A percentile compares a stretch with the other conserved stretches of the same genome.
Evolutionary conservation across 2,113 vertebrate species (phyloP).

Genomic region (Hippolais icterina): DNA sequence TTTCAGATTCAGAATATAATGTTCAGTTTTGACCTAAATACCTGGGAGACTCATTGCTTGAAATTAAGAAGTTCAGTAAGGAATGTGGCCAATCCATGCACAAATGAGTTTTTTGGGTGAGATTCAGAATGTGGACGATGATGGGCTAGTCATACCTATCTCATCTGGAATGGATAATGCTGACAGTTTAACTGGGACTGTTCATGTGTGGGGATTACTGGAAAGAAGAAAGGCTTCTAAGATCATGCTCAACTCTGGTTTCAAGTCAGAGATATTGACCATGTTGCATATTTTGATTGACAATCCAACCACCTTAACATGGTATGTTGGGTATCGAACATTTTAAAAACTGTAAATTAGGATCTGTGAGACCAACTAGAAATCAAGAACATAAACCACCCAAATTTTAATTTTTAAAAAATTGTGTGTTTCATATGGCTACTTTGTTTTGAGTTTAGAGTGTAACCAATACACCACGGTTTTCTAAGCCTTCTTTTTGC

Average conservation of each 20-base stretch:
- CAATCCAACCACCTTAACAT: not conserved
- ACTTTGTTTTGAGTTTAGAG: not conserved
- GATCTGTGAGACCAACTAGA: not conserved
- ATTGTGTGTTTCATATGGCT: not conserved
- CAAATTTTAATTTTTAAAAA: not conserved
- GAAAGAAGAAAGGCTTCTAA: not conserved
- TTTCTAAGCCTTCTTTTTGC: not conserved
- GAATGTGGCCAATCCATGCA: not conserved
- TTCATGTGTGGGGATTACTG: not conserved
- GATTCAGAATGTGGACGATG: not conserved
- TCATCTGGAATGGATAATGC: not conserved
- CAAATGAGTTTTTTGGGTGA: not conserved
- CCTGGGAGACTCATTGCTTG: not conserved
- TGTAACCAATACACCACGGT: not conserved
- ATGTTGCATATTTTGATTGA: not conserved
- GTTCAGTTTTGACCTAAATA: not conserved
- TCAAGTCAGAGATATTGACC: not conserved
- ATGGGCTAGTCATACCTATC: not conserved
- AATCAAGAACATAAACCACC: not conserved
- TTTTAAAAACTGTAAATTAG: not conserved
- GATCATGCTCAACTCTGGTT: not conserved
- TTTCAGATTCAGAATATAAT: not conserved
- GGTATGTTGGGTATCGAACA: accelerated
- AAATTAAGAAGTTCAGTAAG: not conserved
- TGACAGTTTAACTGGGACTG: not conserved